These are phyloP conservation scores for Acyrthosiphon pisum DNA, from an alignment of 1,140 invertebrate species.

Conservation along the genomic window DNA sequence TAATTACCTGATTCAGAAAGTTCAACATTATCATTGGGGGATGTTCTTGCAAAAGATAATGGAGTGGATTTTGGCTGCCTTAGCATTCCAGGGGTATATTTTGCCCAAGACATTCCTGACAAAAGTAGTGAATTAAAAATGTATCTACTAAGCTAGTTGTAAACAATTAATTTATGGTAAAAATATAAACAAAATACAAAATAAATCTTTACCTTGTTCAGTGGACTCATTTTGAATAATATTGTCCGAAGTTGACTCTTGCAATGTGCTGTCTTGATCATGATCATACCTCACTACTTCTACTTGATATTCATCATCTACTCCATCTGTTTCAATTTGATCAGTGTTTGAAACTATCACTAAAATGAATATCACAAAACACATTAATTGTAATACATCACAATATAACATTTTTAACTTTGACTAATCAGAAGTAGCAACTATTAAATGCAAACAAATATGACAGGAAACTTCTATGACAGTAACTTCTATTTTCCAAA, in stretches of 20 bases:
- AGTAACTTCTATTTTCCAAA: no score
- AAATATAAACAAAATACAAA: background rate
- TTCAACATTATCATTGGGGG: background rate
- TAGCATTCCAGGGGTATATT: background rate
- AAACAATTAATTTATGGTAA: background rate
- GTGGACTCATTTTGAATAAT: background rate
- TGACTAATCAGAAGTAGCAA: background rate
- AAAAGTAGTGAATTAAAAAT: background rate
- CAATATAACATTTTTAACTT: background rate
- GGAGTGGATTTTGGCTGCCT: background rate
- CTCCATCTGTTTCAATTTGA: background rate
- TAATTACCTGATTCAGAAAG: background rate
- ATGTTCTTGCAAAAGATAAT: background rate
- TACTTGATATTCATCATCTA: background rate
- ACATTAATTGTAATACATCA: no score
- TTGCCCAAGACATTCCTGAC: background rate
- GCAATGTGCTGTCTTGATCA: background rate
- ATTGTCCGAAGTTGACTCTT: background rate
- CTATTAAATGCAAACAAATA: no score
- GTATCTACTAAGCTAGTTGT: background rate
- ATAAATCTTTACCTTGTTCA: slow-evolving; percentile 10
- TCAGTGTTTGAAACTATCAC: no score
- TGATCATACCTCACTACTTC: background rate
- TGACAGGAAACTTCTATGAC: no score
- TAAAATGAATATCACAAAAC: no score